Evolutionary conservation across 2,797 vertebrate species (phyloP).

Genomic region (Acridotheres tristis): DNA sequence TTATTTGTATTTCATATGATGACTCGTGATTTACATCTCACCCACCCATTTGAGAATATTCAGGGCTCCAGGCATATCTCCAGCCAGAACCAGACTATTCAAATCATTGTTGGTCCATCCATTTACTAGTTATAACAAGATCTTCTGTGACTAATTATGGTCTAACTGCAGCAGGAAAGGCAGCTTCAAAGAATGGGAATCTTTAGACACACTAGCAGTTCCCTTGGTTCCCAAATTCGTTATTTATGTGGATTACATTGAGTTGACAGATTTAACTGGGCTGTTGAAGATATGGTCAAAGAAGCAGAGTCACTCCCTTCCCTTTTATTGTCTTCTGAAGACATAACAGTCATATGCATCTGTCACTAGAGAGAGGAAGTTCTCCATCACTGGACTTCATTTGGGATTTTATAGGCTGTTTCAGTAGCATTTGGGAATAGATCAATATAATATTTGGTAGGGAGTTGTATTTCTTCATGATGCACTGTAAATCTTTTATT

Average conservation of each 20-base stretch:
- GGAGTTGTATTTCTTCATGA: conserved; percentile 8
- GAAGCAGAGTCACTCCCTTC: conserved; percentile 39
- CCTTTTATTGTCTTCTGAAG: conserved; percentile 59
- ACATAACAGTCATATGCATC: conserved; percentile 13
- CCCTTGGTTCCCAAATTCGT: conserved; percentile 31
- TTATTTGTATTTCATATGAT: conserved; percentile 49
- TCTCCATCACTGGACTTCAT: conserved; percentile 37
- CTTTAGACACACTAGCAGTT: neutral
- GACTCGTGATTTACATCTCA: conserved; percentile 43
- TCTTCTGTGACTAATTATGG: conserved; percentile 56
- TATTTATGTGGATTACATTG: conserved; percentile 61
- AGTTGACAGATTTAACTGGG: conserved; percentile 62
- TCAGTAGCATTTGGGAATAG: conserved; percentile 53
- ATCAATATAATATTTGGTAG: conserved; percentile 33
- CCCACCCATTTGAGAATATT: conserved; percentile 33
- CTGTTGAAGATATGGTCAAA: conserved; percentile 55
- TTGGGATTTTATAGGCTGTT: conserved; percentile 26
- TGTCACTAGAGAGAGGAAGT: conserved; percentile 40
- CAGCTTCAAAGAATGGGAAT: conserved; percentile 57
- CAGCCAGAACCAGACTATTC: conserved; percentile 22
- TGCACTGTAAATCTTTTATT: conserved; percentile 52
- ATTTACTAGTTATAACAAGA: conserved; percentile 27
- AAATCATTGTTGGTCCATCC: conserved; percentile 36
- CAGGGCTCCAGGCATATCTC: conserved; percentile 20
- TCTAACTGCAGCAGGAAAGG: conserved; percentile 44